Conservation (phyloP, 2,797 vertebrate genomes). For the Galaxias olidus region DNA sequence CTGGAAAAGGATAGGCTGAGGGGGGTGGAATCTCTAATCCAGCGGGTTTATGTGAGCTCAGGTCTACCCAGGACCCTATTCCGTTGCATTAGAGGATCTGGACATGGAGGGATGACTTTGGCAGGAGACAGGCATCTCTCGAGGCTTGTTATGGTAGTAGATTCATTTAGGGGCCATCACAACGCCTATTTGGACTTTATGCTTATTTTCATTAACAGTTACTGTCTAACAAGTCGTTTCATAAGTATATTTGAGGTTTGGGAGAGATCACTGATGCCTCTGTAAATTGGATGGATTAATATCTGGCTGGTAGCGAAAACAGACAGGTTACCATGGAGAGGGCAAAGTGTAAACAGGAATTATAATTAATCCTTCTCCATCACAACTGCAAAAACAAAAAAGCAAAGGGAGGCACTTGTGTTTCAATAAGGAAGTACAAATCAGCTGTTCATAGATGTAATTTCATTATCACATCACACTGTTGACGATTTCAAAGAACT, state of each 20-base stretch:
- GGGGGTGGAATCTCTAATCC: constrained; percentile 71
- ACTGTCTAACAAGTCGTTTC: neutral
- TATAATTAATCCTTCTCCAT: constrained; percentile 47
- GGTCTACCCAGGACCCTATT: constrained; percentile 59
- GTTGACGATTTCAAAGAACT: neutral
- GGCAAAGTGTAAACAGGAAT: constrained; percentile 50
- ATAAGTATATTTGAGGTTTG: neutral
- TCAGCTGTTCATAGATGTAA: constrained; percentile 27
- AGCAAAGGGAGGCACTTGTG: constrained; percentile 35
- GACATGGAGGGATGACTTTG: constrained; percentile 61
- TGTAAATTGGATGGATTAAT: neutral
- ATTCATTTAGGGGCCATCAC: constrained; percentile 9
- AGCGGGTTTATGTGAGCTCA: constrained; percentile 72
- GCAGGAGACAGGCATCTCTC: constrained; percentile 53
- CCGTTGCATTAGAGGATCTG: constrained; percentile 60
- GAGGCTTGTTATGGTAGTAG: constrained; percentile 35
- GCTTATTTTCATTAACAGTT: constrained; percentile 14
- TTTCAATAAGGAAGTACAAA: constrained; percentile 1
- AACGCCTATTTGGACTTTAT: neutral
- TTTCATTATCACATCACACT: neutral
- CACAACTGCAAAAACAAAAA: constrained; percentile 68
- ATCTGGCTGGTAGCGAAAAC: constrained; percentile 30
- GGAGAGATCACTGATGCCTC: neutral
- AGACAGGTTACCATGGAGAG: constrained; percentile 59
- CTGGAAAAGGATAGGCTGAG: constrained; percentile 57